phyloP scores from a whole-genome alignment of 2,797 vertebrate species.

The Esox lucius region DNA sequence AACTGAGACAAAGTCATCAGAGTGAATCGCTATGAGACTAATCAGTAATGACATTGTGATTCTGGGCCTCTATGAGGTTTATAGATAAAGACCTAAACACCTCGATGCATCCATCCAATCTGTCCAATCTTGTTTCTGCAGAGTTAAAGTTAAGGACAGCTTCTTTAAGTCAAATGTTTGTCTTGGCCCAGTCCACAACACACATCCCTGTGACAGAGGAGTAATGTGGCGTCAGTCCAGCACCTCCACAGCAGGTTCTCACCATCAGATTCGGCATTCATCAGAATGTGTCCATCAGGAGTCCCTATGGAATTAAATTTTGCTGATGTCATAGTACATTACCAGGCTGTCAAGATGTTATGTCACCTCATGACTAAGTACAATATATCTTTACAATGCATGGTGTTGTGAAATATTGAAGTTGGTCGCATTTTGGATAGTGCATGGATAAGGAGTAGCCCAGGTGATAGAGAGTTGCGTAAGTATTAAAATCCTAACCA shows the following conservation, averaged over 20 bases:
- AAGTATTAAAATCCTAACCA: too few species aligned
- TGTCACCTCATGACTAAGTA: slow-evolving; percentile 29
- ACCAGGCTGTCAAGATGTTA: slow-evolving; percentile 17
- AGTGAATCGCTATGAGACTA: slow-evolving; percentile 36
- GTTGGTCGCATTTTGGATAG: slow-evolving; percentile 34
- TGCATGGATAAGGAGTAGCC: slow-evolving; percentile 18
- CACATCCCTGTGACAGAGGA: slow-evolving; percentile 7
- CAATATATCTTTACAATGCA: neutral
- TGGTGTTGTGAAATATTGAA: slow-evolving; percentile 27
- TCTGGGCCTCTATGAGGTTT: slow-evolving; percentile 54
- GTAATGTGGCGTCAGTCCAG: slow-evolving; percentile 4
- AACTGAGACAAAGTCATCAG: slow-evolving; percentile 24
- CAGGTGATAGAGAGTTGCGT: too few species aligned
- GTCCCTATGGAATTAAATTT: neutral
- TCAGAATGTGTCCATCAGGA: neutral
- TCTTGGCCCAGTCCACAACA: slow-evolving; percentile 2
- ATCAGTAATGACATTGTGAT: slow-evolving; percentile 45
- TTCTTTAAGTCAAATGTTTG: neutral
- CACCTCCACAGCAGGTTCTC: neutral
- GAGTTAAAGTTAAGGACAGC: neutral
- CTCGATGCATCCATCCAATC: slow-evolving; percentile 14
- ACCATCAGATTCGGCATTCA: neutral
- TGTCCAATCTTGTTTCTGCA: neutral
- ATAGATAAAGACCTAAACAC: slow-evolving; percentile 50
- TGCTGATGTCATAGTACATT: slow-evolving; percentile 24